Evolutionary conservation across 2,888 invertebrate genomes (phyloP).

Genomic region (Pristionchus maxplancki): DNA sequence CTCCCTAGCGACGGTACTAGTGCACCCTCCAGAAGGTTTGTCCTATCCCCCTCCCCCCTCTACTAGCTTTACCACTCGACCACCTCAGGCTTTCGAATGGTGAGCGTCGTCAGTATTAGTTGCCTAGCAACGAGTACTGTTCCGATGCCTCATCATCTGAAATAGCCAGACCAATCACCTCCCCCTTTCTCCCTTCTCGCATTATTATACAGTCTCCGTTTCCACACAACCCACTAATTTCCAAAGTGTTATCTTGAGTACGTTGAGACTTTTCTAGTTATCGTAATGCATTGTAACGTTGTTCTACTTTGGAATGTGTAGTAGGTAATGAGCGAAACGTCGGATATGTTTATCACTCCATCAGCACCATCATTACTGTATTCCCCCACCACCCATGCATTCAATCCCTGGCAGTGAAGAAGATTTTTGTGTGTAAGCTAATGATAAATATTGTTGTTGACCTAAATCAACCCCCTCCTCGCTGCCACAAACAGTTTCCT

Average conservation of each 20-base stretch:
- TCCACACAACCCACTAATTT: background rate
- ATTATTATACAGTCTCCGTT: too few relatives aligned
- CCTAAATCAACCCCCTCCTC: background rate
- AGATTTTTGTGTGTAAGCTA: conserved; percentile 32
- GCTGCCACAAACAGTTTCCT: background rate
- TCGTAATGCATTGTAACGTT: conserved; percentile 34
- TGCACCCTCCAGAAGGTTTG: background rate
- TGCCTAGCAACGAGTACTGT: background rate
- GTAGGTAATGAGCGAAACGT: conserved; percentile 19
- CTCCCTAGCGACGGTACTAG: background rate
- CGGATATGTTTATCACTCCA: conserved; percentile 17
- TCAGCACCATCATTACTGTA: conserved; percentile 21
- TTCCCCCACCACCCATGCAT: background rate
- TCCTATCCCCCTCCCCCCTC: background rate
- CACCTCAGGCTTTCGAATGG: background rate
- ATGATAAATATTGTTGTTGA: conserved; percentile 43
- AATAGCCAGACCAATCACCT: conserved; percentile 14
- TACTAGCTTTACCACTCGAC: background rate
- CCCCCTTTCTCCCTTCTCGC: background rate
- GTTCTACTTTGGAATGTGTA: conserved; percentile 34
- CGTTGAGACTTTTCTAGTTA: conserved; percentile 17
- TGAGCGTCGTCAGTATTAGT: background rate
- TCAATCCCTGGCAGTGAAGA: background rate
- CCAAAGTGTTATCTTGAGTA: conserved; percentile 21
- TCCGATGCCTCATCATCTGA: background rate